Evolutionary conservation across 2,113 vertebrate genomes (phyloP), one percentile per base, ranked within the genome.

Genomic region (Nesogale talazaci): DNA sequence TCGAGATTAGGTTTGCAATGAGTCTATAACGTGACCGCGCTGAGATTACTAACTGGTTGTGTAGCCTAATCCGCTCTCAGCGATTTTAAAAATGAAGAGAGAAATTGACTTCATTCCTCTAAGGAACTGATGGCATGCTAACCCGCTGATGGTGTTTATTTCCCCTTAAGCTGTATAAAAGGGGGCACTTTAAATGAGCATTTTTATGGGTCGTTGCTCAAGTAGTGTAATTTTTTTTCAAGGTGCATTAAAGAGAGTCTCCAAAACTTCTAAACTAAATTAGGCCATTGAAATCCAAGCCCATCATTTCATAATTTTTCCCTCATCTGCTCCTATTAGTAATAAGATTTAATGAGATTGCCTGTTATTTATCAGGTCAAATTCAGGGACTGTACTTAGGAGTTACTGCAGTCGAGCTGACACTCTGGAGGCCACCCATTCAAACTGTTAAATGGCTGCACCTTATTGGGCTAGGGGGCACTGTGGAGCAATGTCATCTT

Each of bases 391-490:
- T 89, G 74, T 83, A 4, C 56, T 77, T 90, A 92, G 92, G 65
- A 92, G 61, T 38, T 52, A 17, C 65, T 25, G 92, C 77, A 84
- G 57, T 57, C 65, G 40, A 87, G 16, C 59, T 94, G 40, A 67
- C 72, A 61, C 14, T 94, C 63, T 92, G 65, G 29, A 89, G 79
- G 38, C 88, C 87, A 86, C 79, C 83, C 76, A 76, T 89, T 91
- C 65, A 72, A 74, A 89, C 46, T 16, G 22, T 94, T 83, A 83
- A 86, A n/a, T 12, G 65, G 78, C 23, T 61, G 46, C 0, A 38
- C 57, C 29, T 93, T 91, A 65, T 34, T 80, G 83, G 74, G 92
- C 69, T 96, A 97, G 96, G 88, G 94, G 96, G 94, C 96, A 69
- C 89, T 94, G 79, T 92, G 63, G 57, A 95, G 95, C 90, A 91